Evolutionary conservation across 2,888 invertebrate species (phyloP).

Genomic region (Trachelus iudaicus): DNA sequence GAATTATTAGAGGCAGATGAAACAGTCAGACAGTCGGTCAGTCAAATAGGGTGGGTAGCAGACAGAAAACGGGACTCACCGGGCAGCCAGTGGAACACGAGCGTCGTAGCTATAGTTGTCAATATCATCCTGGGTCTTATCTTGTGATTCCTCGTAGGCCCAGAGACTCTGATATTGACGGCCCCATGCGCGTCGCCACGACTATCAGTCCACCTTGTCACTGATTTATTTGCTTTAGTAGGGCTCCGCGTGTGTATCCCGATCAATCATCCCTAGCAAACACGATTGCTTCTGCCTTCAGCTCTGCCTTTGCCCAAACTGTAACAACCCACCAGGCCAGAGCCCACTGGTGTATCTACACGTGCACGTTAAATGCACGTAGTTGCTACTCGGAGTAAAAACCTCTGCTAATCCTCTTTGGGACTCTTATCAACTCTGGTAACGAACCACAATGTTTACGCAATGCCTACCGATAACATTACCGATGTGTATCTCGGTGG

Average conservation of each 20-base stretch:
- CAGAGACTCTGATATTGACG: not conserved
- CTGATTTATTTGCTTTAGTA: slow-evolving; percentile 23
- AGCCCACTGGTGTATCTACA: too few relatives aligned
- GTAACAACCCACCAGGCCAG: not conserved
- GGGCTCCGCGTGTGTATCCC: slow-evolving; percentile 15
- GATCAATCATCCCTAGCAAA: slow-evolving; percentile 22
- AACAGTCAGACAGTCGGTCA: too few relatives aligned
- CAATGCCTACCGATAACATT: slow-evolving; percentile 16
- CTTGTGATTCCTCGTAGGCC: not conserved
- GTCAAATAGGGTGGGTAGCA: too few relatives aligned
- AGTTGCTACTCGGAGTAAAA: not conserved
- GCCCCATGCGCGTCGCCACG: not conserved
- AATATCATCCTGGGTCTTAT: not conserved
- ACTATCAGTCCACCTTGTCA: slow-evolving; percentile 23
- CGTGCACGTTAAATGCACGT: too few relatives aligned
- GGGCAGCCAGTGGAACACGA: too few relatives aligned
- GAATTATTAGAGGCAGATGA: too few relatives aligned
- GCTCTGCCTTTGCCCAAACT: not conserved
- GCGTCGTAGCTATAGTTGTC: too few relatives aligned
- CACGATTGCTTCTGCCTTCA: slow-evolving; percentile 1
- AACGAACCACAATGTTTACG: slow-evolving; percentile 13
- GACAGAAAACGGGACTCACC: too few relatives aligned
- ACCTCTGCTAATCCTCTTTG: slow-evolving; percentile 1
- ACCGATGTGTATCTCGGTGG: slow-evolving; percentile 5
- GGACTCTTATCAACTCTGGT: not conserved